A percentile compares a stretch with the other conserved stretches of the same genome.
These are phyloP conservation scores for Cnemophilus loriae DNA, from an alignment of 2,113 vertebrate genomes.

Conservation along the genomic window DNA sequence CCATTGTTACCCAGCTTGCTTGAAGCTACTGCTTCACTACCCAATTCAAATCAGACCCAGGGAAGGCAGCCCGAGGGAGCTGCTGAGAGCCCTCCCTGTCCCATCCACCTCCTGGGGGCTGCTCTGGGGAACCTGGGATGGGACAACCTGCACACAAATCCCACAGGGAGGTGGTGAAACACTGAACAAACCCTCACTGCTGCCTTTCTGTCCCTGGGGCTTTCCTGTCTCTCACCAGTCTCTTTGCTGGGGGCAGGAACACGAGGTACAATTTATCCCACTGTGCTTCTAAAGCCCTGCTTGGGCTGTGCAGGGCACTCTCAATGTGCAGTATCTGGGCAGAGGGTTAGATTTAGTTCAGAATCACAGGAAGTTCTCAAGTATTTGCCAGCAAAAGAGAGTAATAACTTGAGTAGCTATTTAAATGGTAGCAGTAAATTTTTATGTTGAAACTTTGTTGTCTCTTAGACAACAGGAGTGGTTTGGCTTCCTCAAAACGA, in stretches of 20 bases:
- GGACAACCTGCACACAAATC: fast-evolving
- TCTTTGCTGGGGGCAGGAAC: neutral
- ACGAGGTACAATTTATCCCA: neutral
- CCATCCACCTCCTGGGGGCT: neutral
- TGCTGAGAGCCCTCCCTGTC: neutral
- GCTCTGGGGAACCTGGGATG: neutral
- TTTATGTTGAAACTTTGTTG: neutral
- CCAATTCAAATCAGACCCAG: neutral
- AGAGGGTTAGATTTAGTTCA: neutral
- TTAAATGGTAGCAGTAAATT: neutral
- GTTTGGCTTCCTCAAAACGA: neutral
- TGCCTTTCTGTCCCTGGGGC: neutral
- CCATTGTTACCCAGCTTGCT: neutral
- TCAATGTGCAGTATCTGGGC: neutral
- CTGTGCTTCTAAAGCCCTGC: neutral
- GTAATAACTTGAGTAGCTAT: neutral
- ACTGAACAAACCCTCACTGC: neutral
- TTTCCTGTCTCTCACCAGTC: neutral
- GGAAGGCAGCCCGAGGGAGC: neutral
- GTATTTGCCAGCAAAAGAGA: neutral
- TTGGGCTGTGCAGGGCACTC: neutral
- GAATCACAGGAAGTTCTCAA: neutral
- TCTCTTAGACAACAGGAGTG: neutral
- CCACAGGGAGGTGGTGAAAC: neutral
- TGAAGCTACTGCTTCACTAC: neutral